Conservation (phyloP, 1,140 invertebrate genomes). For the Aphidius gifuensis region DNA sequence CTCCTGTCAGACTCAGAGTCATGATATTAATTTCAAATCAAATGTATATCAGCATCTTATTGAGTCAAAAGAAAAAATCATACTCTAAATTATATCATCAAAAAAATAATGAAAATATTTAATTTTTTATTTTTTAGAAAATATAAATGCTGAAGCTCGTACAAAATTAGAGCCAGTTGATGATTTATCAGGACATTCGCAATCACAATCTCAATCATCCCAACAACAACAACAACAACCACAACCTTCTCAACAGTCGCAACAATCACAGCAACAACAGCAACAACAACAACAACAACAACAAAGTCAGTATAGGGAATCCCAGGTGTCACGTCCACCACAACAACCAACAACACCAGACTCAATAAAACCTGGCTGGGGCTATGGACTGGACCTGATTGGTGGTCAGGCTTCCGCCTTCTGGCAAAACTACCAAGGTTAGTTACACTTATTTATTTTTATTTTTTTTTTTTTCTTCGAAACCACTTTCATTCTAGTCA, state of each 20-base stretch:
- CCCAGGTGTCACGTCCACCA: constrained; percentile 45
- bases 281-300: constrained; percentile 41
- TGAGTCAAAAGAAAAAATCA: too few relatives aligned
- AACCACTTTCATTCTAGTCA: constrained; percentile 11
- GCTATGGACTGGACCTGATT: constrained; percentile 70
- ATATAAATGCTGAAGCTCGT: constrained; percentile 46
- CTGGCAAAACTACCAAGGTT: constrained; percentile 86
- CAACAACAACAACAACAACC: constrained; percentile 44
- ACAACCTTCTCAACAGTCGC: neutral
- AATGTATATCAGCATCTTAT: constrained; percentile 25
- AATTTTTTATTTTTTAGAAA: constrained; percentile 35
- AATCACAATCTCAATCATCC: constrained; percentile 46
- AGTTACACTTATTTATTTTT: constrained; percentile 34
- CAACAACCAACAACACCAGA: constrained; percentile 57
- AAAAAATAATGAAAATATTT: too few relatives aligned
- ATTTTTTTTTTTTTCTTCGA: neutral
- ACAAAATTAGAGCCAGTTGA: constrained; percentile 49
- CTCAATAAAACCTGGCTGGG: constrained; percentile 58
- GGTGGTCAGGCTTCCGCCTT: constrained; percentile 76
- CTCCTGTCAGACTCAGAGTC: constrained; percentile 54
- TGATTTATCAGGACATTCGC: constrained; percentile 56
- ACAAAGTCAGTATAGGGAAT: constrained; percentile 46
- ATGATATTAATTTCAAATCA: constrained; percentile 56
- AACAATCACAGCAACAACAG: constrained; percentile 42
- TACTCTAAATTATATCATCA: too few relatives aligned